These are phyloP conservation scores for Chaunax sp. DNA, from an alignment of 2,797 vertebrate genomes.

Conservation along the genomic window DNA sequence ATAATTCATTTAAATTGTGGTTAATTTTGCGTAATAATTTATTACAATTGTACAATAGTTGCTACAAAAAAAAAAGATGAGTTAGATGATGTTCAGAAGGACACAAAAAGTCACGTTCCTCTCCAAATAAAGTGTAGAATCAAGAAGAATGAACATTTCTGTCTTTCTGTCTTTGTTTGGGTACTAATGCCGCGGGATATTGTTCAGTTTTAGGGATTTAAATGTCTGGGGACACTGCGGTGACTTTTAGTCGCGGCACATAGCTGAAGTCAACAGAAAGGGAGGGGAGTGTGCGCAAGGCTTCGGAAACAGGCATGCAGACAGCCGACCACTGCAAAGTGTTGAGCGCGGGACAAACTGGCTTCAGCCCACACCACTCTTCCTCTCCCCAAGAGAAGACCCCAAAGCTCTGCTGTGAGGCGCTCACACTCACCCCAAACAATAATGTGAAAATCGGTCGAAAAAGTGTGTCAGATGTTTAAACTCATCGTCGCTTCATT, in stretches of 20 bases:
- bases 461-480: conserved; percentile 69
- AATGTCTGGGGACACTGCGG: neutral
- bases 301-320: conserved; percentile 63
- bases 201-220: neutral
- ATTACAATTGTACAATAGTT: no score
- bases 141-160: neutral
- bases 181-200: neutral
- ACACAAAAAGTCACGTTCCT: neutral
- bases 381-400: conserved; percentile 64
- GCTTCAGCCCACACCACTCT: conserved; percentile 62
- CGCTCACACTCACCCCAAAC: conserved; percentile 61
- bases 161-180: no score
- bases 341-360: conserved; percentile 66
- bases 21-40: neutral
- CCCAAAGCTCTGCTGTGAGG: conserved; percentile 49
- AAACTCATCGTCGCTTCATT: conserved; percentile 59
- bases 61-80: no score
- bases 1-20: no score
- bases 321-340: conserved; percentile 72
- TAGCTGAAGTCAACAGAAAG: conserved; percentile 65
- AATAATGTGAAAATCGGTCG: conserved; percentile 81
- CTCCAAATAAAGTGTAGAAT: neutral
- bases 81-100: neutral
- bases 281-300: conserved; percentile 69
- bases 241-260: conserved; percentile 52